Evolutionary conservation across 1,140 invertebrate species (phyloP).

Genomic region (Drosophila nigromelanica): DNA sequence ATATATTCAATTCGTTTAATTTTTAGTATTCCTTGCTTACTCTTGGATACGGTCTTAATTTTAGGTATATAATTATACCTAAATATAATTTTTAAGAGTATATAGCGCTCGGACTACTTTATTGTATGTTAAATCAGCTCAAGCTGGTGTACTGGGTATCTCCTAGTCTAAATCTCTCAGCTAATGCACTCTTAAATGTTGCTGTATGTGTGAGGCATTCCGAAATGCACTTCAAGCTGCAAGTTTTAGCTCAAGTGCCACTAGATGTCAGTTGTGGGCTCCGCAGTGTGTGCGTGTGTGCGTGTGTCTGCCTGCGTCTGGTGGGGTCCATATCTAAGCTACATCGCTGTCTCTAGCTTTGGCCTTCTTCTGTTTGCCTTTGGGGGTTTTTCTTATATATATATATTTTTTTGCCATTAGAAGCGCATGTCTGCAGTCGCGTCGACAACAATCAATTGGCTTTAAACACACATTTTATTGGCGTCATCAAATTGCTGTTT

Average conservation of each 20-base stretch:
- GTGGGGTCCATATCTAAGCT: conserved; percentile 34
- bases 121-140: no score
- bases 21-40: no score
- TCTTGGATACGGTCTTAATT: no score
- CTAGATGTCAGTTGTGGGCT: conserved; percentile 74
- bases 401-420: conserved; percentile 57
- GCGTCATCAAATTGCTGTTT: conserved; percentile 70
- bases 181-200: conserved; percentile 16
- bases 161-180: background rate
- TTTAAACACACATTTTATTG: conserved; percentile 80
- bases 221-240: conserved; percentile 72
- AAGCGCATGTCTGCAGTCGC: conserved; percentile 68
- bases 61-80: no score
- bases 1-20: no score
- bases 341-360: conserved; percentile 13
- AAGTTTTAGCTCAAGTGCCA: conserved; percentile 74
- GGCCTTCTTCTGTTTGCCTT: conserved; percentile 28
- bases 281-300: conserved; percentile 37
- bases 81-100: no score
- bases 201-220: conserved; percentile 41
- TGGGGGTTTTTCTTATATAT: background rate
- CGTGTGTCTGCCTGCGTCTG: conserved; percentile 44
- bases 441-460: conserved; percentile 77
- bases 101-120: no score
- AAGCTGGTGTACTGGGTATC: no score